Evolutionary conservation across 1,140 invertebrate genomes (phyloP).

Genomic region (Cydia strobilella): DNA sequence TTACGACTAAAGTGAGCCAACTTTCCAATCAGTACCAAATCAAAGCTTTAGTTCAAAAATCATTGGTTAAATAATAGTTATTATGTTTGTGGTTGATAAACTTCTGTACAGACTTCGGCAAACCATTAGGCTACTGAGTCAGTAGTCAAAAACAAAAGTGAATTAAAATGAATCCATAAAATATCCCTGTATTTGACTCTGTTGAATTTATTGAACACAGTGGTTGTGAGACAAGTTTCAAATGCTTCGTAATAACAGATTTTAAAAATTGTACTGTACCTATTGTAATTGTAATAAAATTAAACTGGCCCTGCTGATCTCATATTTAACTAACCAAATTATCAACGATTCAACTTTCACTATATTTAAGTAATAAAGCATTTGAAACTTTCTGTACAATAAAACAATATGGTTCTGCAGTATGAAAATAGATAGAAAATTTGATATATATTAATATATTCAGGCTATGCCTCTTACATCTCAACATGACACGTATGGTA

Average conservation of each 20-base stretch:
- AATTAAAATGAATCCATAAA: constrained; percentile 65
- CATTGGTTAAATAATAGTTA: constrained; percentile 27
- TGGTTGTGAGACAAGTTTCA: constrained; percentile 59
- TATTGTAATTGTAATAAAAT: neutral
- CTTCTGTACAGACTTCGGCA: neutral
- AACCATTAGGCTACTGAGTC: constrained; percentile 10
- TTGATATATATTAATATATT: constrained; percentile 58
- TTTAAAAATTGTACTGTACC: constrained; percentile 35
- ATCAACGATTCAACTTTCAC: constrained; percentile 16
- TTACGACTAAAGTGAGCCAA: constrained; percentile 56
- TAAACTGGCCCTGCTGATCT: constrained; percentile 5
- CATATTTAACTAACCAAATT: neutral
- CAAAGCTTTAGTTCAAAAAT: constrained; percentile 71
- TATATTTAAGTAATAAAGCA: constrained; percentile 41
- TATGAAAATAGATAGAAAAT: constrained; percentile 76
- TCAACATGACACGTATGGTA: neutral
- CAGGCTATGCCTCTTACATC: constrained; percentile 56
- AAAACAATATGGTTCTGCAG: constrained; percentile 64
- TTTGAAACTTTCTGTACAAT: constrained; percentile 67
- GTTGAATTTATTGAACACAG: constrained; percentile 76
- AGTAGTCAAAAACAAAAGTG: neutral
- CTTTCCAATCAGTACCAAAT: constrained; percentile 73
- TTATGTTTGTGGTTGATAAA: constrained; percentile 22
- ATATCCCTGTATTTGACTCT: constrained; percentile 79
- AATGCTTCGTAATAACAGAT: constrained; percentile 48